A percentile compares a stretch with the other conserved stretches of the same genome.
Evolutionary conservation across 2,113 vertebrate genomes (phyloP).

Genomic region (Saguinus midas): DNA sequence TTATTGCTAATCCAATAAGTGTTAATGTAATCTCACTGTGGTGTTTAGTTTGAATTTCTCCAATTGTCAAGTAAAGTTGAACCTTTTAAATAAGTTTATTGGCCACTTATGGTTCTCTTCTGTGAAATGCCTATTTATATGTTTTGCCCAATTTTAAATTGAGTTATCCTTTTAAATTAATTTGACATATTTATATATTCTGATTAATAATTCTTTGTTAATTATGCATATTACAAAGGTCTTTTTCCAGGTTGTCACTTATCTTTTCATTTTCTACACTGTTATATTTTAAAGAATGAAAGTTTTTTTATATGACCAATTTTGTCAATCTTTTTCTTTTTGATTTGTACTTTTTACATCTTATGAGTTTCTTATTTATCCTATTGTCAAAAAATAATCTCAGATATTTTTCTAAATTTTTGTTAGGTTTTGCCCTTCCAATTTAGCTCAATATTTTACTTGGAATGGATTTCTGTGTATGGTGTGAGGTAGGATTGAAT

Average conservation of each 20-base stretch:
- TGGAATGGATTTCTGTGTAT: neutral
- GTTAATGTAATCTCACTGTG: neutral
- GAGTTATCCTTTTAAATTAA: neutral
- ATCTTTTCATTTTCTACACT: neutral
- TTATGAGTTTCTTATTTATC: neutral
- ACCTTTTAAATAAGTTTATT: neutral
- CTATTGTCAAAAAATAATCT: neutral
- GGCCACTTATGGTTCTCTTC: neutral
- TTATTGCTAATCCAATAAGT: neutral
- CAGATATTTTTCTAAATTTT: neutral
- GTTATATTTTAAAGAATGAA: constrained; percentile 2
- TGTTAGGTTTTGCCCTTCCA: neutral
- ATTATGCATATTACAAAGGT: neutral
- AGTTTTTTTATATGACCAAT: neutral
- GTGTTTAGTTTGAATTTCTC: neutral
- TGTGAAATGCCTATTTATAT: neutral
- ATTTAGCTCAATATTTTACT: neutral
- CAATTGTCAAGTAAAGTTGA: neutral
- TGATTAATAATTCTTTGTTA: neutral
- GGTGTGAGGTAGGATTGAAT: neutral
- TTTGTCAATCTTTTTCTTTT: neutral
- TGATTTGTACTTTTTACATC: neutral
- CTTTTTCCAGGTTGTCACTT: neutral
- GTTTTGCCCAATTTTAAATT: neutral
- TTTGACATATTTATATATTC: neutral